phyloP scores from a whole-genome alignment of 2,113 vertebrate genomes.

The Otus sunia region DNA sequence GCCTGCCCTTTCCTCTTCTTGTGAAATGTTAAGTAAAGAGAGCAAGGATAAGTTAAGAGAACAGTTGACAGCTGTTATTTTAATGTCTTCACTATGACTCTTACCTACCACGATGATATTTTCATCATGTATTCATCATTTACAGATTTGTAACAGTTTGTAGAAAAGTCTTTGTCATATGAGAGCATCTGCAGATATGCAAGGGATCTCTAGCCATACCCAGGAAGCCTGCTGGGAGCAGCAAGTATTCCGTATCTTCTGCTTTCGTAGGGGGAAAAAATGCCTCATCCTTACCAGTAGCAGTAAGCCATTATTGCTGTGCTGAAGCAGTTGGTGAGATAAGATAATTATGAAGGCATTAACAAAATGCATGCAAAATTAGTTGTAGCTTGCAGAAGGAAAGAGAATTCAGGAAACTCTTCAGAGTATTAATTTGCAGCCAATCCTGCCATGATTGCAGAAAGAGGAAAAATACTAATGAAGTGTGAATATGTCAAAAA shows the following conservation, averaged over 20 bases:
- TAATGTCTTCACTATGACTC: neutral
- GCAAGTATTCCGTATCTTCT: neutral
- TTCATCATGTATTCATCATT: neutral
- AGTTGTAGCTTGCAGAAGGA: neutral
- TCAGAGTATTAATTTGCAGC: neutral
- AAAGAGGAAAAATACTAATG: neutral
- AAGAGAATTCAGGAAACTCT: neutral
- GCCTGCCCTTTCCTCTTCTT: neutral
- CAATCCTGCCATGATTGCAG: neutral
- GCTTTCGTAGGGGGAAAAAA: neutral
- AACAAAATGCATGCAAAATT: conserved; percentile 27
- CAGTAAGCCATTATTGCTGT: conserved; percentile 18
- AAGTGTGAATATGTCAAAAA: neutral
- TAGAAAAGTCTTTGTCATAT: neutral
- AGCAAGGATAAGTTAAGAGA: neutral
- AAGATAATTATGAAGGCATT: conserved; percentile 46
- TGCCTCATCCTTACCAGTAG: neutral
- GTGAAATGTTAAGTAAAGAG: neutral
- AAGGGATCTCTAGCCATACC: neutral
- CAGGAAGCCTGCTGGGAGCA: neutral
- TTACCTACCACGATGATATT: neutral
- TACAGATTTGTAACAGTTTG: neutral
- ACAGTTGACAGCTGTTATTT: neutral
- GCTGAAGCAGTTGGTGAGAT: conserved; percentile 42
- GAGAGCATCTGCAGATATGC: neutral